Conservation (phyloP, 2,797 vertebrate genomes). For the Anniella stebbinsi region DNA sequence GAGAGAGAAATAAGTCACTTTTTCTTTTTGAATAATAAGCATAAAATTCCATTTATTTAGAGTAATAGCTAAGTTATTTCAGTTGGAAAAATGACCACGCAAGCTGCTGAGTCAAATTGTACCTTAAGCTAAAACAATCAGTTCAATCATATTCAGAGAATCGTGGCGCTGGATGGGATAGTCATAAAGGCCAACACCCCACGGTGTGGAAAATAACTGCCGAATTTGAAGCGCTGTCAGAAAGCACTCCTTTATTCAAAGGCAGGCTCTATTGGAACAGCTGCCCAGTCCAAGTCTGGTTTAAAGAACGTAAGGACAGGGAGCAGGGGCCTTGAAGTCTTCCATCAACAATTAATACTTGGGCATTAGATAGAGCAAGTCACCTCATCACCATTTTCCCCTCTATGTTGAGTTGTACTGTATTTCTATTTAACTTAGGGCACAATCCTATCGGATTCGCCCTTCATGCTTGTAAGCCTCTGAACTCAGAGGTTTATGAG, state of each 20-base stretch:
- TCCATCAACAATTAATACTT: too few relatives aligned
- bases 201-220: slow-evolving; percentile 57
- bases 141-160: slow-evolving; percentile 28
- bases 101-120: slow-evolving; percentile 45
- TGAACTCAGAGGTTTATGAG: too few relatives aligned
- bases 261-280: not conserved
- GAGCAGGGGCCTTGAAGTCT: not conserved
- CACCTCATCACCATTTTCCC: not conserved
- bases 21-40: slow-evolving; percentile 61
- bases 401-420: too few relatives aligned
- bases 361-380: too few relatives aligned
- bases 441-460: too few relatives aligned
- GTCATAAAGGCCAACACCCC: slow-evolving; percentile 65
- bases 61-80: slow-evolving; percentile 41
- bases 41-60: slow-evolving; percentile 54
- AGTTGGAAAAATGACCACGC: slow-evolving; percentile 31
- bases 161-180: slow-evolving; percentile 53
- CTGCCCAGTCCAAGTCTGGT: not conserved
- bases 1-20: slow-evolving; percentile 56
- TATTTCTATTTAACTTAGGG: too few relatives aligned
- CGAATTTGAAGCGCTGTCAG: not conserved
- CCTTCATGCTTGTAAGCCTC: too few relatives aligned
- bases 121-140: slow-evolving; percentile 38
- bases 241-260: too few relatives aligned
- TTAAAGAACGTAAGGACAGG: not conserved